phyloP scores from a whole-genome alignment of 2,888 invertebrate genomes.

The Argynnis bischoffii region DNA sequence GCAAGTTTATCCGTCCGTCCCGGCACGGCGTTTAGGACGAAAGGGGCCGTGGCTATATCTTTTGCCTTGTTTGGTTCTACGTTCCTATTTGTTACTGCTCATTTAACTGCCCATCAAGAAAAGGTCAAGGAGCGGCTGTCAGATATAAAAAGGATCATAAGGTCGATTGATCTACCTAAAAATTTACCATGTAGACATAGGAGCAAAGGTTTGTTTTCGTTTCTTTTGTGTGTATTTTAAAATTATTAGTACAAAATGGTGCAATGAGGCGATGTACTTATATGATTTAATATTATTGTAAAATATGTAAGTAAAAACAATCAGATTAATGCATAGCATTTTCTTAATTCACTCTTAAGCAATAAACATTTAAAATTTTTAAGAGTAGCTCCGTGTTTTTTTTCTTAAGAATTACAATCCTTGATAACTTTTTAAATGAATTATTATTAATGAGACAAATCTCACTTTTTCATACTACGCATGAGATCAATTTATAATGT shows the following conservation, averaged over 20 bases:
- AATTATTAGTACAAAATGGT: background rate
- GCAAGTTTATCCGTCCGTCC: slow-evolving; percentile 93
- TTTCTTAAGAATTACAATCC: too few relatives aligned
- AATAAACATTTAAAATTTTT: too few relatives aligned
- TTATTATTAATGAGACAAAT: too few relatives aligned
- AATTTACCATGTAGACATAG: slow-evolving; percentile 89
- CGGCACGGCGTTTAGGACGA: slow-evolving; percentile 94
- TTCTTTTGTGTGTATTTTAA: background rate
- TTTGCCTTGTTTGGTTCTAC: slow-evolving; percentile 97
- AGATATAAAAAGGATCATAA: slow-evolving; percentile 92
- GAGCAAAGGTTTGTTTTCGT: slow-evolving; percentile 82
- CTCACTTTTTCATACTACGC: too few relatives aligned
- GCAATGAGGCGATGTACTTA: too few relatives aligned
- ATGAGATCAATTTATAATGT: too few relatives aligned
- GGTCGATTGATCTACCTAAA: slow-evolving; percentile 91
- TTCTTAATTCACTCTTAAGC: too few relatives aligned
- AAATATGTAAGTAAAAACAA: too few relatives aligned
- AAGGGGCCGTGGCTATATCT: slow-evolving; percentile 96
- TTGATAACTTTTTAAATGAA: too few relatives aligned
- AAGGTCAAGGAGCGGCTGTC: slow-evolving; percentile 92
- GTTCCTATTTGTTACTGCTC: slow-evolving; percentile 96
- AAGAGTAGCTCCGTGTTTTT: too few relatives aligned
- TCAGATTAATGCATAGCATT: too few relatives aligned
- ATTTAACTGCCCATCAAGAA: slow-evolving; percentile 96
- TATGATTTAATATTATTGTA: too few relatives aligned